These are phyloP conservation scores for Zaprionus tsacasi DNA, from an alignment of 1,140 invertebrate species.

Conservation along the genomic window DNA sequence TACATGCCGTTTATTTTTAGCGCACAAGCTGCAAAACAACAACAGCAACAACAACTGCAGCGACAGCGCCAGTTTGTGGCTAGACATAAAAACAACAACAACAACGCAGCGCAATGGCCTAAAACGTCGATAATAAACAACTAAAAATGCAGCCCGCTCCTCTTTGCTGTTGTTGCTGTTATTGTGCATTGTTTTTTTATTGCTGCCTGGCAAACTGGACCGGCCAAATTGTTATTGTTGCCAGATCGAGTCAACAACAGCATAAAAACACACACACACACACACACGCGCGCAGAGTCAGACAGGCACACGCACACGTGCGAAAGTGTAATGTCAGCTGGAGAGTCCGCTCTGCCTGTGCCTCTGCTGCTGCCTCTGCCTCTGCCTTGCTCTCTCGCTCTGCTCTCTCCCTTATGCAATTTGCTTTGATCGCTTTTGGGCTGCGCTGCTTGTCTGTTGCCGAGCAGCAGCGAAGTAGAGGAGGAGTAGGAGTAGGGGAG, in stretches of 20 bases:
- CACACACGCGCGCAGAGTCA: background rate
- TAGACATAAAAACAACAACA: constrained; percentile 21
- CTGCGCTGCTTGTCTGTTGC: constrained; percentile 19
- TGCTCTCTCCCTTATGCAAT: constrained; percentile 57
- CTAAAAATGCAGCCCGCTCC: constrained; percentile 60
- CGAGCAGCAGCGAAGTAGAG: background rate
- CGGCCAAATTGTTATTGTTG: constrained; percentile 30
- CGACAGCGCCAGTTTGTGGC: constrained; percentile 22
- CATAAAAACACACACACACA: constrained; percentile 21
- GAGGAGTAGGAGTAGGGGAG: background rate
- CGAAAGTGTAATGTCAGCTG: constrained; percentile 20
- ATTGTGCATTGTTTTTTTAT: constrained; percentile 34
- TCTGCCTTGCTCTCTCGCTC: background rate
- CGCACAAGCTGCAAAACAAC: constrained; percentile 37
- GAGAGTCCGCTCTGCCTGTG: constrained; percentile 30
- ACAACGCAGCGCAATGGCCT: constrained; percentile 42
- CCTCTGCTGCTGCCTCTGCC: constrained; percentile 20
- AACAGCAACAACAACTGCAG: constrained; percentile 20
- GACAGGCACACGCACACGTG: background rate
- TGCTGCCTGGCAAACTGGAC: constrained; percentile 50
- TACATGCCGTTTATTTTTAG: constrained; percentile 78
- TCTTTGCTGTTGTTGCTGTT: constrained; percentile 32
- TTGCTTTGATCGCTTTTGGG: background rate
- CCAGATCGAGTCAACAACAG: constrained; percentile 43
- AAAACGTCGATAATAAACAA: constrained; percentile 61